Base-by-base conservation (phyloP, 2,888 invertebrate species). In the Drosophila robusta region DNA sequence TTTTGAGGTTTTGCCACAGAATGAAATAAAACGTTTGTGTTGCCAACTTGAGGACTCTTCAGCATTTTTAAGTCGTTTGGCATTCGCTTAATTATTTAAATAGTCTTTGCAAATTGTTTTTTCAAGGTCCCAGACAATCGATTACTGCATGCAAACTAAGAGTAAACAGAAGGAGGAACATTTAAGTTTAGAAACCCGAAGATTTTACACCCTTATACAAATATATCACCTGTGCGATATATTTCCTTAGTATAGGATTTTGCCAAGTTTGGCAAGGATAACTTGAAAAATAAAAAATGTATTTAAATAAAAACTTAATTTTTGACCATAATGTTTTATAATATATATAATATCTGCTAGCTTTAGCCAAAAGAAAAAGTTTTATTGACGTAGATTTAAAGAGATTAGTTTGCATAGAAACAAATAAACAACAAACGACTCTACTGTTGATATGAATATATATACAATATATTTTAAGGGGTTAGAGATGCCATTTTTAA, bases 31-130 rank as follows among this genome's bases (percentile, higher is more conserved):
- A 44, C 29, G 29, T 38, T 39, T 45, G 16, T 51, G 32, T 44
- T 47, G 41, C 29, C 39, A 55, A 55, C 8, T 36, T 36, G 42
- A 50, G 60, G 38, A 24, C 65, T 41, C 45, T 64, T 50, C 22
- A 65, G 57, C 32, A 54, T 58, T 58, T 39, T 34, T 26, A 36
- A 47, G 12, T 41, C 41, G 22, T 36, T 58, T 56, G 64, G 44
- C 65, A 70, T 58, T 62, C 18, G 38, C 49, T 75, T 60, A 75
- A 75, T 75, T 60, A 75, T 75, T 75, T 66, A 75, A 71, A 57
- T 22, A 47, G 50, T 44, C 32, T 67, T 54, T 44, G 67, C 67
- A 57, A 75, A 71, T 71, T 75, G 63, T 50, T 49, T 34, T 46
- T 22, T 56, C 75, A 75, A 75, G 67, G 75, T 57, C 41, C 12